phyloP scores from a whole-genome alignment of 1,140 invertebrate species.

The Samia ricini region DNA sequence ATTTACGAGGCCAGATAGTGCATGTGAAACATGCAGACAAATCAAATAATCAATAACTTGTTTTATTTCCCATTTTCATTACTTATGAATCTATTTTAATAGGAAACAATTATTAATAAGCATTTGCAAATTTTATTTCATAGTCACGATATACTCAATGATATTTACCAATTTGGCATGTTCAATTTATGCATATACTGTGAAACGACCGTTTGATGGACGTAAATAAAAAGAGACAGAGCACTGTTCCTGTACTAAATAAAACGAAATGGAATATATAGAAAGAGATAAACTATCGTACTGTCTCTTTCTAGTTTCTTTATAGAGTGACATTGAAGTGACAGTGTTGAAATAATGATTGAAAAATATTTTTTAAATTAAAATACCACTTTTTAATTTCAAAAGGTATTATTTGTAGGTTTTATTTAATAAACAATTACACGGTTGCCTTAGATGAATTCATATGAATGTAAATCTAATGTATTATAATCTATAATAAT shows the following conservation, averaged over 20 bases:
- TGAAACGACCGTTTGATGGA: constrained; percentile 57
- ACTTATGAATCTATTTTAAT: not conserved
- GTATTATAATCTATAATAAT: too few species aligned
- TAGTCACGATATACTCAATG: not conserved
- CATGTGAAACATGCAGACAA: constrained; percentile 49
- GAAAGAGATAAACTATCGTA: constrained; percentile 35
- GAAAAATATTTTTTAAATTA: constrained; percentile 27
- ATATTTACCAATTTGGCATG: constrained; percentile 9
- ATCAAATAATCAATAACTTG: constrained; percentile 31
- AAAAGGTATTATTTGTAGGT: not conserved
- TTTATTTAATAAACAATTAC: not conserved
- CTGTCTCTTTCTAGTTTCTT: constrained; percentile 51
- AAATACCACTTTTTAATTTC: constrained; percentile 3
- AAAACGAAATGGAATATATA: constrained; percentile 46
- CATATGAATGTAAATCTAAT: too few species aligned
- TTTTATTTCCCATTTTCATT: not conserved
- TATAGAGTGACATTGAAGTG: constrained; percentile 33
- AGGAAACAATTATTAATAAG: constrained; percentile 1
- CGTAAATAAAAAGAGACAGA: constrained; percentile 69
- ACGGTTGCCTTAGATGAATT: too few species aligned
- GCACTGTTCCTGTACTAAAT: constrained; percentile 48
- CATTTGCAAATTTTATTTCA: not conserved
- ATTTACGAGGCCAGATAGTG: constrained; percentile 71
- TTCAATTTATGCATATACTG: constrained; percentile 46
- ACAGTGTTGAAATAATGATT: constrained; percentile 42